Percentiles rank a stretch among this genome's conserved stretches.
Evolutionary conservation across 2,113 vertebrate species (phyloP).

Genomic region (Grammomys surdaster): DNA sequence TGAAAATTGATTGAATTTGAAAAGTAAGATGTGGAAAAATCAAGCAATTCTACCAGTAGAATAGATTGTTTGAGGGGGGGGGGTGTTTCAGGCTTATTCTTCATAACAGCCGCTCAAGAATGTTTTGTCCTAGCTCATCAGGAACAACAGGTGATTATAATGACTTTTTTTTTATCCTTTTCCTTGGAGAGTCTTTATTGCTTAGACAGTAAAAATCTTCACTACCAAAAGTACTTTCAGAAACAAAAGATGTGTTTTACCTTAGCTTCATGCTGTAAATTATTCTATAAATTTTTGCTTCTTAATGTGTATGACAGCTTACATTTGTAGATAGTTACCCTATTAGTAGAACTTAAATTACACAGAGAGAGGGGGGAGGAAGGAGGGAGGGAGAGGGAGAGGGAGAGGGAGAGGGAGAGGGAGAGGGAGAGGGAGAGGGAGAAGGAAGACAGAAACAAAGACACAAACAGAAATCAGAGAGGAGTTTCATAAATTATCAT

Average conservation of each 20-base stretch:
- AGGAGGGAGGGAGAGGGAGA: neutral
- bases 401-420: neutral
- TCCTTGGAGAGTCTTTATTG: slow-evolving; percentile 36
- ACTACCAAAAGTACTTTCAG: slow-evolving; percentile 41
- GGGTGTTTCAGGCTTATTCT: slow-evolving; percentile 19
- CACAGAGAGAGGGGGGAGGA: neutral
- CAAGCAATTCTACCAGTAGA: slow-evolving; percentile 52
- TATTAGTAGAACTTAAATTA: slow-evolving; percentile 32
- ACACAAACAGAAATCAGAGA: neutral
- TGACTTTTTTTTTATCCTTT: neutral
- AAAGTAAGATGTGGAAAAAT: slow-evolving; percentile 76
- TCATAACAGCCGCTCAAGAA: slow-evolving; percentile 6
- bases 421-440: neutral
- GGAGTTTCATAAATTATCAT: neutral
- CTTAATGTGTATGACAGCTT: neutral
- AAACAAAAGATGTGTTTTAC: slow-evolving; percentile 44
- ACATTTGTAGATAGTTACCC: slow-evolving; percentile 18
- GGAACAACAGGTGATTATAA: slow-evolving; percentile 41
- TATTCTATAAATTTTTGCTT: slow-evolving; percentile 50
- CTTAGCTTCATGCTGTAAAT: slow-evolving; percentile 30
- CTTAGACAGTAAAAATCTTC: neutral
- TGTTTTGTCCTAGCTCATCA: slow-evolving; percentile 32
- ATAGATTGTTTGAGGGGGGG: slow-evolving; percentile 33
- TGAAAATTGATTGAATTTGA: slow-evolving; percentile 77
- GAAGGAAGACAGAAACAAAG: neutral